Conservation (phyloP, 2,888 invertebrate species). For the Carpatolechia fugitivella region DNA sequence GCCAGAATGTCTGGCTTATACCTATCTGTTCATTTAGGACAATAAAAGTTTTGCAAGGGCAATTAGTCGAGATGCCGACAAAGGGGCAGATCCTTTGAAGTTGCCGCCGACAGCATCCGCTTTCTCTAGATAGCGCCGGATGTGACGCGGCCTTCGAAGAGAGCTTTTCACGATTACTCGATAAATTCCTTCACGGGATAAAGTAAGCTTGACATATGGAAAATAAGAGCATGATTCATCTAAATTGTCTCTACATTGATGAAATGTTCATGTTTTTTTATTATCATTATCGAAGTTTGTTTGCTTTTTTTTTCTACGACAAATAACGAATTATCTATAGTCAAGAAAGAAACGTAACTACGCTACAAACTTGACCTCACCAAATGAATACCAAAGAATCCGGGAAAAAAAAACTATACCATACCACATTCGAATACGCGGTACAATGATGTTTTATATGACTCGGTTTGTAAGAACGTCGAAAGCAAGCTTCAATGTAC, state of each 20-base stretch:
- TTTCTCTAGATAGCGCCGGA: constrained; percentile 72
- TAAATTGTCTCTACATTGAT: constrained; percentile 21
- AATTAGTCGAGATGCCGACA: constrained; percentile 61
- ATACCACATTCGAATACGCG: too few relatives aligned
- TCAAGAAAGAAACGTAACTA: too few relatives aligned
- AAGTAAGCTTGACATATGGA: constrained; percentile 41
- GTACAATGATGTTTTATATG: too few relatives aligned
- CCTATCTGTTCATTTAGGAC: constrained; percentile 40
- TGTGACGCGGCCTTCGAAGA: constrained; percentile 64
- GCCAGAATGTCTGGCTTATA: constrained; percentile 38
- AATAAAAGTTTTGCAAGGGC: constrained; percentile 67
- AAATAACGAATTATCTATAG: too few relatives aligned
- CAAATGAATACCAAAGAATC: too few relatives aligned
- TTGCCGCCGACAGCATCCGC: constrained; percentile 67
- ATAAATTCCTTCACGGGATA: constrained; percentile 64
- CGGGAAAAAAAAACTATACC: too few relatives aligned
- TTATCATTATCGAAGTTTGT: too few relatives aligned
- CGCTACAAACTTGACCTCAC: too few relatives aligned
- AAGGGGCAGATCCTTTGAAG: constrained; percentile 61
- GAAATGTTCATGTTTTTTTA: too few relatives aligned
- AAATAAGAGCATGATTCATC: constrained; percentile 47
- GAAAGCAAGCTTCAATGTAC: too few relatives aligned
- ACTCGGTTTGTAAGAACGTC: too few relatives aligned
- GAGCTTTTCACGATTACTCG: constrained; percentile 73
- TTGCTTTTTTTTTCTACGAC: too few relatives aligned